Evolutionary conservation across 2,797 vertebrate genomes (phyloP).

Genomic region (Mastacembelus armatus): DNA sequence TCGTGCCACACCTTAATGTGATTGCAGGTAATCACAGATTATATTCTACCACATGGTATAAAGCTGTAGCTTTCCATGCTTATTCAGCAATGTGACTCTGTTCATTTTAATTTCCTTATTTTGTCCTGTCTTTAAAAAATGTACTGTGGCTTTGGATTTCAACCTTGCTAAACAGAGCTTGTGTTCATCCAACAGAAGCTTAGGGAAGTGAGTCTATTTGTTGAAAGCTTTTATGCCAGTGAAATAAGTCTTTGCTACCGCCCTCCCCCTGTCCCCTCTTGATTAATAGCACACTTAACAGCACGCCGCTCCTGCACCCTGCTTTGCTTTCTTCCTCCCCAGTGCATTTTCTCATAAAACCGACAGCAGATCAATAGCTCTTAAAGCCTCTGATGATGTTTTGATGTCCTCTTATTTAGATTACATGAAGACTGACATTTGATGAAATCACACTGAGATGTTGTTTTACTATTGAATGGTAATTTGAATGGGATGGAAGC

Average conservation of each 20-base stretch:
- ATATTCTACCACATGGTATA: too few species aligned
- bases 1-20: too few species aligned
- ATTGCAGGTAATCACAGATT: too few species aligned
- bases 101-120: too few species aligned
- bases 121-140: too few species aligned
- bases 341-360: constrained; percentile 15
- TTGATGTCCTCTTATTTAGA: constrained; percentile 16
- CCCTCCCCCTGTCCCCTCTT: not conserved
- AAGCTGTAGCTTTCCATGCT: too few species aligned
- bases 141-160: not conserved
- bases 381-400: constrained; percentile 18
- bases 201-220: not conserved
- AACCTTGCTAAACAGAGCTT: too few species aligned
- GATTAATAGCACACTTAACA: constrained; percentile 26
- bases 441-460: constrained; percentile 1
- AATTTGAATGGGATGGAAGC: too few species aligned
- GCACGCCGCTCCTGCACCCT: not conserved
- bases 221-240: not conserved
- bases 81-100: too few species aligned
- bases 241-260: not conserved
- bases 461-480: not conserved
- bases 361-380: constrained; percentile 19
- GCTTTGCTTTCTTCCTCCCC: not conserved
- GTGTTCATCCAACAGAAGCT: not conserved
- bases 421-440: not conserved